Evolutionary conservation across 2,888 invertebrate species (phyloP), one percentile per base, ranked within the genome.

Genomic region (Plutella xylostella): DNA sequence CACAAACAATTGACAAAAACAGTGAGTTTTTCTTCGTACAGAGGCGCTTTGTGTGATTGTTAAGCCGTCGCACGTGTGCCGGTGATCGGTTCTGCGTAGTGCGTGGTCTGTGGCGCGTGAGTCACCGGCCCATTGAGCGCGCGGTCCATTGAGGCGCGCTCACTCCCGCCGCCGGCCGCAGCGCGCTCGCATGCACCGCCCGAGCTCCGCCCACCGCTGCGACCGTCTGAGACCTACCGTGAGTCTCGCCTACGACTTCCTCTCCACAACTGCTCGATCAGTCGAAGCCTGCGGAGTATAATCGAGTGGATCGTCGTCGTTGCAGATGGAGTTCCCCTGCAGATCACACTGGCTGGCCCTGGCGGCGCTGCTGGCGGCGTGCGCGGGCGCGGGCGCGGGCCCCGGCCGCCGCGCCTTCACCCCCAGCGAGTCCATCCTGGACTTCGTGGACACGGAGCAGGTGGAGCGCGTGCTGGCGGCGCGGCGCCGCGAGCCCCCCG

Each of bases 401-500:
- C 82, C 79, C 20, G 80, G 76, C 40, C 65, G 61, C 48, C 67
- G 77, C 54, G 72, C 63, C 43, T 78, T 64, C 68, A 74, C 60
- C 62, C 61, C 82, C 45, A 77, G 83, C 52, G 87, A 86, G 59
- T 88, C 88, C 14, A 88, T 88, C 51, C 68, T 88, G 58, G 88
- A 88, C 58, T 86, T 88, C 50, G 87, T 88, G 54, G 85, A 88
- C 56, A 87, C 86, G 39, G 83, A 86, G 58, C 85, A 87, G 65
- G 88, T 88, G 11, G 86, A 87, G 56, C 72, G 83, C 49, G 65
- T 87, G 51, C 64, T 87, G 20, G 86, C 85, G 11, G 85, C 85
- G 51, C 67, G 86, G 45, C 67, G 77, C 43, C 74, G 78, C 40
- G 78, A 77, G 50, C 76, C 83, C 45, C 72, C 72, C 44, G 64